Conservation (phyloP, 2,888 invertebrate species). For the Timema podura region DNA sequence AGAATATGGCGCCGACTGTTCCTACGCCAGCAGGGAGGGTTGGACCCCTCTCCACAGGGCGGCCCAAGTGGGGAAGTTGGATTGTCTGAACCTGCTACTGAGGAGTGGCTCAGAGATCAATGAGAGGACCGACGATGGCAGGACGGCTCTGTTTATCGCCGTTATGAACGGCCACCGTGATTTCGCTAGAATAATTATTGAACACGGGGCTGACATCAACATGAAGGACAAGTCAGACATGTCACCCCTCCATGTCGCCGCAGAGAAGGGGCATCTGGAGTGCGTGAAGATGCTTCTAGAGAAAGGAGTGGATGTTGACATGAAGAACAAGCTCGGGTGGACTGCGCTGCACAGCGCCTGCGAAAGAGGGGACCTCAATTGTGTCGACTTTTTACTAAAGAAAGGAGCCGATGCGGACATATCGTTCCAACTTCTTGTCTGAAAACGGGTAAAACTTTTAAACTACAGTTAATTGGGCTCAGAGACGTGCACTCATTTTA, state of each 20-base stretch:
- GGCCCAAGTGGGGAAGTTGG: slow-evolving; percentile 7
- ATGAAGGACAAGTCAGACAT: slow-evolving; percentile 1
- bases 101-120: slow-evolving; percentile 16
- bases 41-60: slow-evolving; percentile 22
- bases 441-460: neutral
- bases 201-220: slow-evolving; percentile 7
- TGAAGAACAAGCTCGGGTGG: slow-evolving; percentile 15
- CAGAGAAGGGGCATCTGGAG: slow-evolving; percentile 13
- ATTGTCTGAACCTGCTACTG: slow-evolving; percentile 20
- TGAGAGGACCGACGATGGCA: slow-evolving; percentile 13
- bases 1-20: slow-evolving; percentile 16
- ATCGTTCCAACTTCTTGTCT: slow-evolving; percentile 1
- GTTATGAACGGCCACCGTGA: neutral
- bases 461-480: no score
- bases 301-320: slow-evolving; percentile 7
- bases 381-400: slow-evolving; percentile 15
- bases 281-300: slow-evolving; percentile 19
- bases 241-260: slow-evolving; percentile 19
- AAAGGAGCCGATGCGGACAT: slow-evolving; percentile 14
- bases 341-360: slow-evolving; percentile 20
- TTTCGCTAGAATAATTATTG: slow-evolving; percentile 9
- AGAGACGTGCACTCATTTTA: no score
- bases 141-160: slow-evolving; percentile 15
- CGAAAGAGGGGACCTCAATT: slow-evolving; percentile 16
- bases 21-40: slow-evolving; percentile 10